Percentiles rank a stretch among this genome's conserved stretches.
phyloP scores from a whole-genome alignment of 2,113 vertebrate genomes.

The Himantopus leucocephalus region DNA sequence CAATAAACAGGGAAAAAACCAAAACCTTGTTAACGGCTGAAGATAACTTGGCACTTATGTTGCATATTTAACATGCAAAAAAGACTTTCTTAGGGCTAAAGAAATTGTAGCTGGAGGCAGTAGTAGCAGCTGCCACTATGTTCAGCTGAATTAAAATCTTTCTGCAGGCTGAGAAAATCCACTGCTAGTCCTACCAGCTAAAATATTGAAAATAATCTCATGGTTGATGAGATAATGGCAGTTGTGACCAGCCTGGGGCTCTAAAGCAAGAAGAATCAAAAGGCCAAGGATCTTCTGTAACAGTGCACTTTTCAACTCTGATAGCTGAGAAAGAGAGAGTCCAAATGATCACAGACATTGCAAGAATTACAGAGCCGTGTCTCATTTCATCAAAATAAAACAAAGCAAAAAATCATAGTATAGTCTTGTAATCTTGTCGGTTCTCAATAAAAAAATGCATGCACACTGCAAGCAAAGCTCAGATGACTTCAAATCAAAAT shows the following conservation, averaged over 20 bases:
- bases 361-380: neutral
- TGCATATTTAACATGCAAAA: conserved; percentile 43
- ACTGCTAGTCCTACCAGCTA: neutral
- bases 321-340: neutral
- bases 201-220: conserved; percentile 25
- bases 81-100: neutral
- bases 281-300: neutral
- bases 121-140: neutral
- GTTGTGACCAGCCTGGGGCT: neutral
- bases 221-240: conserved; percentile 9
- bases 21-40: neutral
- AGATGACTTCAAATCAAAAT: neutral
- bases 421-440: neutral
- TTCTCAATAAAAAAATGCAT: neutral
- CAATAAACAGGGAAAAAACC: neutral
- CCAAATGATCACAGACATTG: neutral
- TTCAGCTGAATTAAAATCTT: conserved; percentile 31
- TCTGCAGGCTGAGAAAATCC: neutral
- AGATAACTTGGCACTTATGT: conserved; percentile 3
- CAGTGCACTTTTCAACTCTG: neutral
- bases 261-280: neutral
- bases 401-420: neutral
- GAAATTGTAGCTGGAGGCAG: neutral
- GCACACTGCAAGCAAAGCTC: neutral
- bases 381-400: neutral